phyloP scores from a whole-genome alignment of 2,113 vertebrate genomes.

The Pungitius pungitius region DNA sequence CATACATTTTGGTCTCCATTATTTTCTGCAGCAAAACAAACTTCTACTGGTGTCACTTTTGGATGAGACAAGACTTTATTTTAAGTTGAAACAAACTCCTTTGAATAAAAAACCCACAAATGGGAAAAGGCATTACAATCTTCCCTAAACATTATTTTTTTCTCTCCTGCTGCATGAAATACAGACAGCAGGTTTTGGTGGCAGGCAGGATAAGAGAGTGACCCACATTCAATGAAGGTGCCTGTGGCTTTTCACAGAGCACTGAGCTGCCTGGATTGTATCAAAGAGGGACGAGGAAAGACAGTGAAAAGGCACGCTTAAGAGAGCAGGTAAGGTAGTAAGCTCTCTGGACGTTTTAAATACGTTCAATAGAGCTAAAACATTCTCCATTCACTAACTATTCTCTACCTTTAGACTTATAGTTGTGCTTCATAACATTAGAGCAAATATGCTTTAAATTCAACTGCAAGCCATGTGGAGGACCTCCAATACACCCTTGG shows the following conservation, averaged over 20 bases:
- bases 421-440: slow-evolving; percentile 16
- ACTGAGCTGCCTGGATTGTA: slow-evolving; percentile 27
- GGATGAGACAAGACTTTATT: slow-evolving; percentile 52
- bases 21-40: slow-evolving; percentile 4
- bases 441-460: slow-evolving; percentile 44
- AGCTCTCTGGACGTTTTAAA: slow-evolving; percentile 27
- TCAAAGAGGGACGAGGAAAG: slow-evolving; percentile 18
- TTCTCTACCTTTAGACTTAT: slow-evolving; percentile 4
- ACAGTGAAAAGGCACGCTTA: slow-evolving; percentile 23
- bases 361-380: slow-evolving; percentile 29
- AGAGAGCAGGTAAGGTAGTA: background rate
- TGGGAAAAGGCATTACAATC: slow-evolving; percentile 12
- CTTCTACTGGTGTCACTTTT: background rate
- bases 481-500: slow-evolving; percentile 53
- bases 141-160: background rate
- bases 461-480: slow-evolving; percentile 50
- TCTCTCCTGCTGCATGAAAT: slow-evolving; percentile 4
- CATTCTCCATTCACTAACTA: slow-evolving; percentile 26
- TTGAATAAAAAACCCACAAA: slow-evolving; percentile 17
- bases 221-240: slow-evolving; percentile 21
- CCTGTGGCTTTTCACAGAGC: slow-evolving; percentile 39
- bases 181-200: slow-evolving; percentile 53
- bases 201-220: slow-evolving; percentile 31
- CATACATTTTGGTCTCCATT: background rate
- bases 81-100: slow-evolving; percentile 43